These are phyloP conservation scores for Cuculus canorus DNA, from an alignment of 2,797 vertebrate species.

Conservation along the genomic window DNA sequence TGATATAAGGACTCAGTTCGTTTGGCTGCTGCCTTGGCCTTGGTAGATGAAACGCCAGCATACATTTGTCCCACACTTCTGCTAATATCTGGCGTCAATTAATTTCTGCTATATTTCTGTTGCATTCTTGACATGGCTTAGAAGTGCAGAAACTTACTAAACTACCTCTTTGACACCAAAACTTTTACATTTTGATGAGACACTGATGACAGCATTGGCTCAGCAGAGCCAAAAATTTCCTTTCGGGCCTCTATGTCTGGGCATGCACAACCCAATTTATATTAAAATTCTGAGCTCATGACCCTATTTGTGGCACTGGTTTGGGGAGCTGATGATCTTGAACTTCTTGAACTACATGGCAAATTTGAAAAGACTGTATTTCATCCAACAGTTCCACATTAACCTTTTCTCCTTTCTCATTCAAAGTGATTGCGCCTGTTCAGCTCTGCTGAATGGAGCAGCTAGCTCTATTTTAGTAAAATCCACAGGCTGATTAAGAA, in stretches of 20 bases:
- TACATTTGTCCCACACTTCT: neutral
- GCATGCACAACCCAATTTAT: neutral
- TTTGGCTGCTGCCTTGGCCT: neutral
- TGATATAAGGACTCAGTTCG: neutral
- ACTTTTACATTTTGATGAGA: neutral
- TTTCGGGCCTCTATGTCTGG: neutral
- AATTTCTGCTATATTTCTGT: neutral
- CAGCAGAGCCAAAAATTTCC: neutral
- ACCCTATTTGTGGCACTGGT: conserved; percentile 23
- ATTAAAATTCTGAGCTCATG: conserved; percentile 2
- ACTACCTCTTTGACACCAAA: neutral
- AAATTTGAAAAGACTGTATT: conserved; percentile 24
- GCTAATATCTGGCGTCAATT: neutral
- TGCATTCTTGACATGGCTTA: neutral
- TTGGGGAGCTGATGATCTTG: conserved; percentile 18
- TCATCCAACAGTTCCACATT: conserved; percentile 4
- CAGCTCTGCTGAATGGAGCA: neutral
- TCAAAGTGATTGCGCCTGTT: neutral
- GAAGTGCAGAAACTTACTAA: neutral
- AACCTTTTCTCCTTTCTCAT: conserved; percentile 20
- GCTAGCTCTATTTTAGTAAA: neutral
- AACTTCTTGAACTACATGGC: conserved; percentile 23
- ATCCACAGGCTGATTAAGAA: neutral
- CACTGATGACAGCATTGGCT: neutral
- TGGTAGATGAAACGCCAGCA: neutral